These are phyloP conservation scores for Tenebrio molitor DNA, from an alignment of 1,140 invertebrate genomes.

Conservation along the genomic window DNA sequence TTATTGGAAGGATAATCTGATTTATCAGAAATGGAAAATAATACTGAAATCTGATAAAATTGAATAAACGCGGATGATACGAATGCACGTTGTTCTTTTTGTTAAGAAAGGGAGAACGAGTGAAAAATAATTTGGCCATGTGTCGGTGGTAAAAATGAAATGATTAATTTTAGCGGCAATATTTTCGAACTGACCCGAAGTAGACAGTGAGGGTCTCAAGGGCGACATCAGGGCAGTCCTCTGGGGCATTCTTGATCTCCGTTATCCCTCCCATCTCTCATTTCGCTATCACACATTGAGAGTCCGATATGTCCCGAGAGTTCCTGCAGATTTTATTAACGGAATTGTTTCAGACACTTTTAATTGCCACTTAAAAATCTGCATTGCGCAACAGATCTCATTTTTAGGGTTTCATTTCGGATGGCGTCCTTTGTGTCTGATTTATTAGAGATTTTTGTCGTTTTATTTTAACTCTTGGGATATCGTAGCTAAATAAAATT, in stretches of 20 bases:
- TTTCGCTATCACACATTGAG: constrained; percentile 52
- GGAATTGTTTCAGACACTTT: constrained; percentile 52
- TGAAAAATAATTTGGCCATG: constrained; percentile 7
- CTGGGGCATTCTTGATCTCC: constrained; percentile 53
- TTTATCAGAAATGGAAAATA: too few species aligned
- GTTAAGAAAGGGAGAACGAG: too few species aligned
- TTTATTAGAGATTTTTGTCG: constrained; percentile 33
- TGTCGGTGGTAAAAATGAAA: constrained; percentile 33
- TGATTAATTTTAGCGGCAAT: constrained; percentile 38
- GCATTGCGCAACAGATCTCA: constrained; percentile 16
- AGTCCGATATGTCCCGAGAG: constrained; percentile 46
- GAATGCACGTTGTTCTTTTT: too few species aligned
- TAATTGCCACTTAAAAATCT: constrained; percentile 53
- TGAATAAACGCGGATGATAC: too few species aligned
- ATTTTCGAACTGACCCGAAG: constrained; percentile 47
- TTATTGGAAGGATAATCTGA: too few species aligned
- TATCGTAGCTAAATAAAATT: constrained; percentile 27
- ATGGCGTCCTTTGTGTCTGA: constrained; percentile 13
- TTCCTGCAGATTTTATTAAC: constrained; percentile 49
- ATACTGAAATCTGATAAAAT: too few species aligned
- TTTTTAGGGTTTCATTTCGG: constrained; percentile 15
- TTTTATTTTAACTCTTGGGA: constrained; percentile 26
- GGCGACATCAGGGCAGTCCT: constrained; percentile 45
- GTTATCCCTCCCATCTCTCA: constrained; percentile 54
- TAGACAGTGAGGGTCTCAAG: constrained; percentile 47